Percentiles rank a stretch among this genome's conserved stretches.
Conservation (phyloP, 2,888 invertebrate genomes). For the Platypus cylindrus region DNA sequence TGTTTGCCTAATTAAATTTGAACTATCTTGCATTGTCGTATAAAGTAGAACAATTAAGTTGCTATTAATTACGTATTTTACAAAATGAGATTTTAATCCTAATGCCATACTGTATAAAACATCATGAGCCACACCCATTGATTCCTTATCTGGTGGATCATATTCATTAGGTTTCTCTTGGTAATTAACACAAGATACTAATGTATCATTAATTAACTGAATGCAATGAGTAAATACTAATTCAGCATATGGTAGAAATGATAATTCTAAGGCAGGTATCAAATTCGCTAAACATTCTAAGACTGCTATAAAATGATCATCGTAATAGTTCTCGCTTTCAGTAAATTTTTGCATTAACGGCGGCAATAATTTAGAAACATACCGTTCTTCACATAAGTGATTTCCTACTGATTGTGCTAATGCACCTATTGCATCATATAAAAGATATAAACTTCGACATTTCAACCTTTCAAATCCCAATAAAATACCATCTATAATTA, state of each 20-base stretch:
- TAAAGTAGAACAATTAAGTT: constrained; percentile 54
- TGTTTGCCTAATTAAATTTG: constrained; percentile 61
- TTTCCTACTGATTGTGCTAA: constrained; percentile 61
- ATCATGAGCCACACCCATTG: constrained; percentile 65
- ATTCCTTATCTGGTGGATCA: constrained; percentile 55
- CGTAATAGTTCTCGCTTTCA: constrained; percentile 56
- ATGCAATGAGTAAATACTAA: constrained; percentile 57
- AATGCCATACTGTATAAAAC: constrained; percentile 58
- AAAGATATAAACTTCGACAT: constrained; percentile 59
- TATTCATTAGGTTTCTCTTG: constrained; percentile 50
- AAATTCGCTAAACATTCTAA: constrained; percentile 63
- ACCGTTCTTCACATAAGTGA: constrained; percentile 54
- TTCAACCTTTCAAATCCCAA: constrained; percentile 54
- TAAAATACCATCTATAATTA: constrained; percentile 52
- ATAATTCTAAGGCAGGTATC: constrained; percentile 58
- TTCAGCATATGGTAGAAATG: constrained; percentile 61
- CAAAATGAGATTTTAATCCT: constrained; percentile 55
- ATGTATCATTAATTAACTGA: constrained; percentile 53
- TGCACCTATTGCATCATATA: constrained; percentile 68
- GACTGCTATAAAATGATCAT: constrained; percentile 54
- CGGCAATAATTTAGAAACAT: constrained; percentile 56
- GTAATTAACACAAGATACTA: constrained; percentile 49
- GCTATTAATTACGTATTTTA: constrained; percentile 50
- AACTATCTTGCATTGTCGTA: constrained; percentile 61
- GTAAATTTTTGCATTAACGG: constrained; percentile 64